A percentile compares a stretch with the other conserved stretches of the same genome.
Evolutionary conservation across 2,113 vertebrate genomes (phyloP).

Genomic region (Paratilapia polleni): DNA sequence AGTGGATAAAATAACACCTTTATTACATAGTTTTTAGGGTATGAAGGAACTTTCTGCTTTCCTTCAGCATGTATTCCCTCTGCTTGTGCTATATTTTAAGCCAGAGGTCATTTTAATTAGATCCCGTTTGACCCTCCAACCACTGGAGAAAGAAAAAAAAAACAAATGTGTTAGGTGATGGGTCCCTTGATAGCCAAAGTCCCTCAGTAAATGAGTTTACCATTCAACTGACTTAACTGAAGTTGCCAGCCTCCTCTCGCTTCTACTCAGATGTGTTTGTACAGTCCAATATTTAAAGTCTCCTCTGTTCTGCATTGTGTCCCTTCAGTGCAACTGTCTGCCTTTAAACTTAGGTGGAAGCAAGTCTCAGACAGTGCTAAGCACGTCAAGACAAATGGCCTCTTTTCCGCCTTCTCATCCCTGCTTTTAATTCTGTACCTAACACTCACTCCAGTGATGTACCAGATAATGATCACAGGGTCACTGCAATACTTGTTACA

Average conservation of each 20-base stretch:
- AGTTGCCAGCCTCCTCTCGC: background rate
- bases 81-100: background rate
- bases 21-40: background rate
- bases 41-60: background rate
- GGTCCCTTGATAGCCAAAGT: constrained; percentile 11
- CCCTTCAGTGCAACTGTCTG: background rate
- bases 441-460: background rate
- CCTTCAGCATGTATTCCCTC: background rate
- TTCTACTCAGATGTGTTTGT: background rate
- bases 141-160: background rate
- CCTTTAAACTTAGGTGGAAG: constrained; percentile 1
- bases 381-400: background rate
- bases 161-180: background rate
- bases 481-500: background rate
- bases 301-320: constrained; percentile 11
- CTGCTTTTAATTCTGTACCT: constrained; percentile 3
- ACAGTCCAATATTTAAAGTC: constrained; percentile 22
- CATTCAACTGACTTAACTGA: background rate
- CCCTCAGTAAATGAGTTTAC: background rate
- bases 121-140: background rate
- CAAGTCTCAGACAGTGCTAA: background rate
- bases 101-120: constrained; percentile 15
- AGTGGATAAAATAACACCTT: background rate
- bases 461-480: constrained; percentile 1
- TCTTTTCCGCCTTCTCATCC: constrained; percentile 24